Base-by-base conservation (phyloP, 2,113 vertebrate species). In the Fregata magnificens region DNA sequence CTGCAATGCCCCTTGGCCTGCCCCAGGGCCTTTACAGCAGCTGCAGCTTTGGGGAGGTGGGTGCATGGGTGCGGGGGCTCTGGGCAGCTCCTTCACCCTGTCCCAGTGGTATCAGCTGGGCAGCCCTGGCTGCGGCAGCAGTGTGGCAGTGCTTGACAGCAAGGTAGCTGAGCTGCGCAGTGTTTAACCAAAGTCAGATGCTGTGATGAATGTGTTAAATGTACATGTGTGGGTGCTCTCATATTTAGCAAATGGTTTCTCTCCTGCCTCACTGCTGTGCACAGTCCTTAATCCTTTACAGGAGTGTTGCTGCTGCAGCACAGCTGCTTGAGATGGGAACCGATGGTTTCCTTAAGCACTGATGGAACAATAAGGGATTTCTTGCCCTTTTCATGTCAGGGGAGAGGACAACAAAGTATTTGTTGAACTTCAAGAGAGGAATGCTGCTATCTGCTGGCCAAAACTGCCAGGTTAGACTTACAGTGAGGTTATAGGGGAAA, bases 111-210 rank as follows among this genome's bases (percentile, higher is more conserved):
- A 19, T 25, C 45, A 50, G 56, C 20, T 10, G 58, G 20, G 47
- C 3, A 3, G 45, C 66, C 44, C 32, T 69, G 44, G 32, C 66
- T 0, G 2, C n/a, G 47, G 69, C 45, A 10, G 66, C 24, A 69
- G 38, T 2, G 11, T 3, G 18, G 42, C 14, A 22, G 55, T 7
- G 18, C 42, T 6, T 6, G 24, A 16, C 4, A 14, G 52, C 5
- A 2, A 44, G n/a, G n/a, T n/a, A 74, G 17, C 24, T 7, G 42
- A 36, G 44, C 55, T 45, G 17, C 2, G 3, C 5, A 0, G 34
- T 36, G 34, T 14, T 81, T n/a, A 44, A 36, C 38, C 24, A 0
- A 4, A 40, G 52, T 25, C 38, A 21, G 53, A 10, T 31, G 52
- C 73, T 77, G 53, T 45, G 38, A 49, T 25, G 10, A 52, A 12